These are phyloP conservation scores for Mesorhabditis spiculigera DNA, from an alignment of 2,888 invertebrate species.

Conservation along the genomic window DNA sequence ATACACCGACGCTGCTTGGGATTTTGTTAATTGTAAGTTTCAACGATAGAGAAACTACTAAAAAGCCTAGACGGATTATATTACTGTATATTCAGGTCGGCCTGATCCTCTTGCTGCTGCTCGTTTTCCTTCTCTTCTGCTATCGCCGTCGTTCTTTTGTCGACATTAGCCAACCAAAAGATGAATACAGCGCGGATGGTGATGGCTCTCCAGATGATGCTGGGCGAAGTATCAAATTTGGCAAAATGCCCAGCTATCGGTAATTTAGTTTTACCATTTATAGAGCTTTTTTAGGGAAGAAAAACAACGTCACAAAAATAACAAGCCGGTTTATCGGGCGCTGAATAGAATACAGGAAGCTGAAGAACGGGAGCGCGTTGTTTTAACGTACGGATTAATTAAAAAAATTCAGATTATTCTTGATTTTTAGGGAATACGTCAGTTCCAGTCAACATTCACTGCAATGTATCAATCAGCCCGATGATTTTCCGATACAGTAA, in stretches of 20 bases:
- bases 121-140: constrained; percentile 60
- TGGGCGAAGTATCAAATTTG: constrained; percentile 59
- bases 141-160: constrained; percentile 53
- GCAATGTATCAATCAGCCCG: too few species aligned
- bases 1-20: constrained; percentile 60
- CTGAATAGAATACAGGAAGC: constrained; percentile 56
- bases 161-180: constrained; percentile 19
- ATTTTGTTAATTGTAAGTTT: constrained; percentile 57
- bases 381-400: too few species aligned
- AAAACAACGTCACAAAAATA: constrained; percentile 51
- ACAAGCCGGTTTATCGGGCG: constrained; percentile 52
- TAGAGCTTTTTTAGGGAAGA: constrained; percentile 39
- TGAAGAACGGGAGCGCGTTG: constrained; percentile 32
- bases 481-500: too few species aligned
- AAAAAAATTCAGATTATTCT: too few species aligned
- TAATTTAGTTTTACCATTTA: constrained; percentile 23
- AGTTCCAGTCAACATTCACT: too few species aligned
- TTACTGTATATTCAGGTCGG: constrained; percentile 50
- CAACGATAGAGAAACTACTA: not conserved
- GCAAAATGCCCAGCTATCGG: constrained; percentile 61
- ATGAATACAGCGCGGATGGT: too few species aligned
- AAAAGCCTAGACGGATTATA: not conserved
- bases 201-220: constrained; percentile 26
- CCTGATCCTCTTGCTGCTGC: constrained; percentile 59
- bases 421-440: too few species aligned